Evolutionary conservation across 2,797 vertebrate species (phyloP).

Genomic region (Gymnoscopelus microlampas): DNA sequence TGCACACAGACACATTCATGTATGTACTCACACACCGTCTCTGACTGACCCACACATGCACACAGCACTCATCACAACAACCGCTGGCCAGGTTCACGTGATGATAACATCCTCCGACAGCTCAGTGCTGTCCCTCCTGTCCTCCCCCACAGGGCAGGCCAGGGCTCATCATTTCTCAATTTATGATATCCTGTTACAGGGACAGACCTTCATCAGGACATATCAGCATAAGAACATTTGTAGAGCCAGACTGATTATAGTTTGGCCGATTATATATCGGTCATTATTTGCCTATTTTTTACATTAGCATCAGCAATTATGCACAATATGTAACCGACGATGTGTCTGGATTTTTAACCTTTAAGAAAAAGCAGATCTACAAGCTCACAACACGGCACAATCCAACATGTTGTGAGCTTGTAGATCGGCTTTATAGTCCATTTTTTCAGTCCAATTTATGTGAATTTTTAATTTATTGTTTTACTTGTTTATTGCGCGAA

Average conservation of each 20-base stretch:
- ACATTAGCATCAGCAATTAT: too few relatives aligned
- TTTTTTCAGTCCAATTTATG: too few relatives aligned
- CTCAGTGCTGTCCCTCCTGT: constrained; percentile 5
- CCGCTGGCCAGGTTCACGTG: constrained; percentile 6
- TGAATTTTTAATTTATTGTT: too few relatives aligned
- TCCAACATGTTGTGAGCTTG: too few relatives aligned
- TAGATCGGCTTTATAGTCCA: too few relatives aligned
- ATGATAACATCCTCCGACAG: constrained; percentile 34
- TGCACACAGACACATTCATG: constrained; percentile 1
- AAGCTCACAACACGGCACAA: too few relatives aligned
- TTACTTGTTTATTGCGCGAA: too few relatives aligned
- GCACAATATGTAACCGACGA: too few relatives aligned
- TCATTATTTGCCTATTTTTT: too few relatives aligned
- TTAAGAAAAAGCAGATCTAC: too few relatives aligned
- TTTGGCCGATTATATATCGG: too few relatives aligned
- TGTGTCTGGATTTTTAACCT: too few relatives aligned
- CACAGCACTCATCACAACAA: constrained; percentile 10
- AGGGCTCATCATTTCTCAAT: constrained; percentile 15
- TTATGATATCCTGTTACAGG: constrained; percentile 41
- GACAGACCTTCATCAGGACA: constrained; percentile 25
- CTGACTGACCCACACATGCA: constrained; percentile 12
- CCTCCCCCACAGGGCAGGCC: constrained; percentile 9
- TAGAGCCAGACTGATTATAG: not conserved
- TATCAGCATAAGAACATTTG: constrained; percentile 11
- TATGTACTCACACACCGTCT: not conserved